phyloP scores from a whole-genome alignment of 2,797 vertebrate species.

The Carcharodon carcharias region DNA sequence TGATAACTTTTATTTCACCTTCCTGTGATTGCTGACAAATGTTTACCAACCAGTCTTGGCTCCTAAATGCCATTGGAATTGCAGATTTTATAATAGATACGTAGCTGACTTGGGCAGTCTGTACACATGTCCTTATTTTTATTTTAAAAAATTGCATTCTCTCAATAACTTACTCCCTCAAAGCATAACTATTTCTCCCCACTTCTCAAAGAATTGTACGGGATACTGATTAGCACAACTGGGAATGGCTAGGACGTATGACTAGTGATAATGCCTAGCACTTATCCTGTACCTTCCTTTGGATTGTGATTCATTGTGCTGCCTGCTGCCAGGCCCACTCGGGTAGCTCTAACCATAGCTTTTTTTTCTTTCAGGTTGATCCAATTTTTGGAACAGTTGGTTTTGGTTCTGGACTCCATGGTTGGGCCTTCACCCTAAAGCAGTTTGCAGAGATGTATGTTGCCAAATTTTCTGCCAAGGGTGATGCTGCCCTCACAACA shows the following conservation, averaged over 20 bases:
- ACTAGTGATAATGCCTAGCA: neutral
- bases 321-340: neutral
- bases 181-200: too few relatives aligned
- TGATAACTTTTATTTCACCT: neutral
- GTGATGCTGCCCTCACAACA: conserved; percentile 65
- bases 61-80: too few relatives aligned
- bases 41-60: too few relatives aligned
- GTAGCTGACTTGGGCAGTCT: too few relatives aligned
- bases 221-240: too few relatives aligned
- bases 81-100: too few relatives aligned
- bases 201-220: too few relatives aligned
- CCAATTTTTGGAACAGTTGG: conserved; percentile 81
- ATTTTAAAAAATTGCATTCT: too few relatives aligned
- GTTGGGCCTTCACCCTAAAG: conserved; percentile 96
- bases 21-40: too few relatives aligned
- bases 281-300: neutral
- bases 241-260: neutral
- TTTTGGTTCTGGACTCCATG: conserved; percentile 88
- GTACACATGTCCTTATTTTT: too few relatives aligned
- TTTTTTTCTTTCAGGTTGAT: conserved; percentile 62
- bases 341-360: neutral
- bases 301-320: neutral
- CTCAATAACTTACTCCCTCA: too few relatives aligned
- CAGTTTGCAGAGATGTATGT: conserved; percentile 96
- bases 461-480: conserved; percentile 84